Evolutionary conservation across 2,113 vertebrate species (phyloP).

Genomic region (Alligator sinensis): DNA sequence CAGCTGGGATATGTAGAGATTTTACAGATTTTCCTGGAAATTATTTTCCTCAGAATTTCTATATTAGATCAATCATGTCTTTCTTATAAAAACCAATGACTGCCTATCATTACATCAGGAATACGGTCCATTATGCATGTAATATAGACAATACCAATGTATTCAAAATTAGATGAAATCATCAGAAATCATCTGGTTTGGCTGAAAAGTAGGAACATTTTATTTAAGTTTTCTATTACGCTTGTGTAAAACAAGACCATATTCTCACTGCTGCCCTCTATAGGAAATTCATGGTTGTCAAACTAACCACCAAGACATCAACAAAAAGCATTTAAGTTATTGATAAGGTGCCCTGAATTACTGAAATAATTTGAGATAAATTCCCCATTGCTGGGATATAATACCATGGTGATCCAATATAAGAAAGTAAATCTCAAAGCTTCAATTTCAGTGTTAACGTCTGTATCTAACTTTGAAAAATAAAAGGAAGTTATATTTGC

Average conservation of each 20-base stretch:
- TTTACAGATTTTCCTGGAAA: no score
- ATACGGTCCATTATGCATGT: rapidly evolving
- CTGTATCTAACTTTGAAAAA: not conserved
- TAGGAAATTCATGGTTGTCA: not conserved
- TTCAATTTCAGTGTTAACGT: not conserved
- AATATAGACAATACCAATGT: not conserved
- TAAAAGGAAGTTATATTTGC: constrained; percentile 6
- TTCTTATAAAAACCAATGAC: not conserved
- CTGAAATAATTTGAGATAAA: not conserved
- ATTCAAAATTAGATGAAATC: not conserved
- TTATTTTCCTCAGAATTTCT: not conserved
- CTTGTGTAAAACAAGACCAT: not conserved
- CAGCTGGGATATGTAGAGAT: no score
- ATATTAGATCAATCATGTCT: not conserved
- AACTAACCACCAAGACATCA: not conserved
- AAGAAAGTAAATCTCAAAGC: not conserved
- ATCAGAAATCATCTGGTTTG: not conserved
- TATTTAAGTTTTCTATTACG: not conserved
- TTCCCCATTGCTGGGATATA: not conserved
- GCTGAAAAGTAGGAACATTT: not conserved
- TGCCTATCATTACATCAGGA: not conserved
- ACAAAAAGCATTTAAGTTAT: not conserved
- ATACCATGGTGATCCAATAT: not conserved
- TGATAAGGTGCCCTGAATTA: not conserved
- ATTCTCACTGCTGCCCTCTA: not conserved